A percentile compares a stretch with the other conserved stretches of the same genome.
Conservation (phyloP, 2,797 vertebrate species). For the Hirundo rustica region DNA sequence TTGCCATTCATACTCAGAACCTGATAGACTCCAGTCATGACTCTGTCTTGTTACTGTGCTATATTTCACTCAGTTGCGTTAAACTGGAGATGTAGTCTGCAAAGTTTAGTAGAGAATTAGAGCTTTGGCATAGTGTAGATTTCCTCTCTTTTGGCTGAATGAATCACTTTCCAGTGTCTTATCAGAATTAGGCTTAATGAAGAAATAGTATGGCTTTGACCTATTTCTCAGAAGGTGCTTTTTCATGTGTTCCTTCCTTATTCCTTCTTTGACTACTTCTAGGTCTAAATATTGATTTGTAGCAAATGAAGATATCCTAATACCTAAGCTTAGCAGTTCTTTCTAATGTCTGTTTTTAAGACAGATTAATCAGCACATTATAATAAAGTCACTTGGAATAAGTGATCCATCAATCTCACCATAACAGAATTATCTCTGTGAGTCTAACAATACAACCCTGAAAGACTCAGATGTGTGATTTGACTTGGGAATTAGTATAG, state of each 20-base stretch:
- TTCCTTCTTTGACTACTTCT: background rate
- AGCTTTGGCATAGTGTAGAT: background rate
- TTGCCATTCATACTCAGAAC: background rate
- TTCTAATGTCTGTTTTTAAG: background rate
- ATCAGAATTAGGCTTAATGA: background rate
- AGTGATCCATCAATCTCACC: background rate
- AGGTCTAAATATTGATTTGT: background rate
- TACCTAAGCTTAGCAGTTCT: background rate
- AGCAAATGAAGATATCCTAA: background rate
- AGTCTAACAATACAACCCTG: background rate
- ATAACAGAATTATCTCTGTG: conserved; percentile 11
- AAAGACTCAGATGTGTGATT: background rate
- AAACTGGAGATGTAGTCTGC: background rate
- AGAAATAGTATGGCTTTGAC: background rate
- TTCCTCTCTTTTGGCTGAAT: background rate
- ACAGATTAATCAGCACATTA: background rate
- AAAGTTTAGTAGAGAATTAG: background rate
- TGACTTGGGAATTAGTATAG: background rate
- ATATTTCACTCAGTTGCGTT: background rate
- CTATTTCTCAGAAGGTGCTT: background rate
- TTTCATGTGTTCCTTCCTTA: background rate
- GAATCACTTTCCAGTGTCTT: background rate
- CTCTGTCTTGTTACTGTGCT: background rate
- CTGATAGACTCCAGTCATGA: background rate
- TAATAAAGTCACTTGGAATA: conserved; percentile 17